Conservation (phyloP, 1,140 invertebrate genomes). For the Musca vetustissima region DNA sequence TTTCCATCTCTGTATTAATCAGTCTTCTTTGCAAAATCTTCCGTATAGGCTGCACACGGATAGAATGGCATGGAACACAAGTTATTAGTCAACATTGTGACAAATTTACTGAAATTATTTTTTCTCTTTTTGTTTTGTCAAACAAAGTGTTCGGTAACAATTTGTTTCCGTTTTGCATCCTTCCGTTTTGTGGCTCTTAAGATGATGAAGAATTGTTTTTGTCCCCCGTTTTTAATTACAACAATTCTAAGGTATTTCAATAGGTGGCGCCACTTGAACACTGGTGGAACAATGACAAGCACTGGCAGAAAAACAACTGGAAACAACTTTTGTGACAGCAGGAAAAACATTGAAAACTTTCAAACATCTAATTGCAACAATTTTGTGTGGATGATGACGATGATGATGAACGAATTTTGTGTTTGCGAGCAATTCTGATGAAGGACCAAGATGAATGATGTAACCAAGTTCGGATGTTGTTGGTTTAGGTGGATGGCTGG, state of each 20-base stretch:
- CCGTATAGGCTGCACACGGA: background rate
- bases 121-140: background rate
- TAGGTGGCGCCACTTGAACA: slow-evolving; percentile 13
- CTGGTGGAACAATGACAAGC: no score
- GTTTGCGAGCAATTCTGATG: no score
- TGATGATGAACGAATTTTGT: no score
- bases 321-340: background rate
- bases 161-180: no score
- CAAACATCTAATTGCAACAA: slow-evolving; percentile 2
- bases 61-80: background rate
- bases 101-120: slow-evolving; percentile 4
- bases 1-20: background rate
- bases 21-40: background rate
- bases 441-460: background rate
- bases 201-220: no score
- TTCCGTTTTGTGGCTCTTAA: no score
- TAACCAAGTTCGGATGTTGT: no score
- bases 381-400: background rate
- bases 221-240: slow-evolving; percentile 5
- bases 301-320: no score
- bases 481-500: background rate
- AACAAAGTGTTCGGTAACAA: no score
- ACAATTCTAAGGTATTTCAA: background rate
- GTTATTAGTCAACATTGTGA: slow-evolving; percentile 9
- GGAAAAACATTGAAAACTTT: background rate